A percentile compares a stretch with the other conserved stretches of the same genome.
Conservation (phyloP, 2,888 invertebrate species). For the Euphydryas editha region DNA sequence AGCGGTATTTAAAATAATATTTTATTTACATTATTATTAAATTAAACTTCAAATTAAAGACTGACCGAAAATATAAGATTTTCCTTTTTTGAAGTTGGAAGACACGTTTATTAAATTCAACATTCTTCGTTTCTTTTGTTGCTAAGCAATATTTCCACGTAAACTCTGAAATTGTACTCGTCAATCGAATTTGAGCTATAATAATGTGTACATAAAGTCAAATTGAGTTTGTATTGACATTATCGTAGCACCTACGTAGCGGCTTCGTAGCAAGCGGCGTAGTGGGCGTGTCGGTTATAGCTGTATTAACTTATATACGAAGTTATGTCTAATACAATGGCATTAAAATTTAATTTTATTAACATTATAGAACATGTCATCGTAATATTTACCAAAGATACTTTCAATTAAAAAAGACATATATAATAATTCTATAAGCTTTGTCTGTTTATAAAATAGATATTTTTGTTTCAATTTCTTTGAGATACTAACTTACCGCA, state of each 20-base stretch:
- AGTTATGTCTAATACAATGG: background rate
- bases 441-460: background rate
- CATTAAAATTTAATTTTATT: background rate
- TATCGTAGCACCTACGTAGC: slow-evolving; percentile 18
- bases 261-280: slow-evolving; percentile 28
- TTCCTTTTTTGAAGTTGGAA: background rate
- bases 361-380: background rate
- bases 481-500: slow-evolving; percentile 86
- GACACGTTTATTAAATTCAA: background rate
- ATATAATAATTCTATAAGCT: too few relatives aligned
- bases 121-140: slow-evolving; percentile 21
- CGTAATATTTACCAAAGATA: background rate
- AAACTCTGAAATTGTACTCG: slow-evolving; percentile 25
- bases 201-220: background rate
- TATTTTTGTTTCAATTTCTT: background rate
- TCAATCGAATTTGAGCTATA: slow-evolving; percentile 19
- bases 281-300: slow-evolving; percentile 28
- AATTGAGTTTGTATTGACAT: slow-evolving; percentile 16
- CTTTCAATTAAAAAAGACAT: background rate
- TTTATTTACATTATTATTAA: too few relatives aligned
- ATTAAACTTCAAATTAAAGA: too few relatives aligned
- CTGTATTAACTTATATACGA: too few relatives aligned
- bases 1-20: too few relatives aligned
- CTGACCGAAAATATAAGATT: too few relatives aligned
- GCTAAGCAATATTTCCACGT: slow-evolving; percentile 29